Percentiles rank a stretch among this genome's conserved stretches.
Conservation (phyloP, 2,797 vertebrate genomes). For the Tenualosa ilisha region DNA sequence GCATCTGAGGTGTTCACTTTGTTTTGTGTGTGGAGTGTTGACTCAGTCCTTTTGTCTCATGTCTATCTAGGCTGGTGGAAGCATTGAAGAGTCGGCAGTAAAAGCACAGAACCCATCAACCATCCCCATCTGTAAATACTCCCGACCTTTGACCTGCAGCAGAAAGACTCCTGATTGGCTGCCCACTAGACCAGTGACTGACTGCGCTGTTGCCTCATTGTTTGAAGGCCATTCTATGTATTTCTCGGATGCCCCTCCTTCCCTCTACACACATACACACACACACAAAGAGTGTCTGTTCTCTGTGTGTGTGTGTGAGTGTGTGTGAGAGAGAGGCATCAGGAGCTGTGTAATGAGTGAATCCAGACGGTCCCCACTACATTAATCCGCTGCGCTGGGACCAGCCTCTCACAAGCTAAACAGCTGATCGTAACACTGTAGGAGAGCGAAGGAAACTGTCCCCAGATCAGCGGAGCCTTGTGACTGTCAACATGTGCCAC, state of each 20-base stretch:
- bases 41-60: not conserved
- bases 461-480: not conserved
- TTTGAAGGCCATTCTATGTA: constrained; percentile 35
- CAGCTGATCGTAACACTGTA: not conserved
- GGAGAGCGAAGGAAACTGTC: not conserved
- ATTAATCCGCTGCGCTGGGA: not conserved
- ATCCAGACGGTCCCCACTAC: not conserved
- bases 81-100: constrained; percentile 95
- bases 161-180: constrained; percentile 64
- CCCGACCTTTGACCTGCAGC: constrained; percentile 57
- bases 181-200: constrained; percentile 63
- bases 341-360: not conserved
- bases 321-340: not conserved
- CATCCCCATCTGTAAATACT: constrained; percentile 67
- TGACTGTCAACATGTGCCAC: too few relatives aligned
- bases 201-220: constrained; percentile 58
- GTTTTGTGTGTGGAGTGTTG: too few relatives aligned
- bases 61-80: constrained; percentile 85
- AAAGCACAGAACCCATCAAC: constrained; percentile 45
- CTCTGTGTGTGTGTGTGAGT: not conserved
- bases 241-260: constrained; percentile 33
- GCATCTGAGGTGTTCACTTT: too few relatives aligned
- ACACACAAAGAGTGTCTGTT: not conserved
- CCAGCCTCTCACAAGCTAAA: not conserved
- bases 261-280: not conserved